A percentile compares a stretch with the other conserved stretches of the same genome.
phyloP scores from a whole-genome alignment of 2,797 vertebrate genomes.

The Carduelis carduelis region DNA sequence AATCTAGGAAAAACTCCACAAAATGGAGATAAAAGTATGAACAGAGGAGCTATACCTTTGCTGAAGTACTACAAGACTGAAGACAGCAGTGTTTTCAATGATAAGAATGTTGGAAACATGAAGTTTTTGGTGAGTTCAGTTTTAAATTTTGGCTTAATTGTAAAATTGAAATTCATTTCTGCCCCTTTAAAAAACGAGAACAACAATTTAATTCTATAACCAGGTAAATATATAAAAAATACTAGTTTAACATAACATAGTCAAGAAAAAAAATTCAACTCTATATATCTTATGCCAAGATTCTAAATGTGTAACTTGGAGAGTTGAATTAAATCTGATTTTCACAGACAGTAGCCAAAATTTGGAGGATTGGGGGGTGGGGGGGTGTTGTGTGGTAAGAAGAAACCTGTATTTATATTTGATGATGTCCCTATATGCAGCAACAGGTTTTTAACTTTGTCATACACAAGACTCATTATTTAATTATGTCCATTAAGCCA shows the following conservation, averaged over 20 bases:
- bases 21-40: slow-evolving; percentile 68
- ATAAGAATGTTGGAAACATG: slow-evolving; percentile 73
- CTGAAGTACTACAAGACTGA: slow-evolving; percentile 71
- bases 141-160: neutral
- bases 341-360: neutral
- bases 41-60: slow-evolving; percentile 31
- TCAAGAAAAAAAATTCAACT: neutral
- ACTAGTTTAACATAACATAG: neutral
- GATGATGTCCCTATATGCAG: neutral
- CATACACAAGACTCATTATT: neutral
- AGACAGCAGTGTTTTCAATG: slow-evolving; percentile 68
- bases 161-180: neutral
- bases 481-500: neutral
- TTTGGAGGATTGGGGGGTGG: neutral
- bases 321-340: neutral
- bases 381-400: too few species aligned
- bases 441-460: neutral
- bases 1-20: slow-evolving; percentile 64
- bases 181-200: neutral
- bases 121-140: slow-evolving; percentile 63
- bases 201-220: neutral
- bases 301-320: neutral
- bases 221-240: neutral
- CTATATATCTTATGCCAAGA: neutral
- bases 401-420: neutral